Conservation (phyloP, 2,888 invertebrate species). For the Archips xylosteana region DNA sequence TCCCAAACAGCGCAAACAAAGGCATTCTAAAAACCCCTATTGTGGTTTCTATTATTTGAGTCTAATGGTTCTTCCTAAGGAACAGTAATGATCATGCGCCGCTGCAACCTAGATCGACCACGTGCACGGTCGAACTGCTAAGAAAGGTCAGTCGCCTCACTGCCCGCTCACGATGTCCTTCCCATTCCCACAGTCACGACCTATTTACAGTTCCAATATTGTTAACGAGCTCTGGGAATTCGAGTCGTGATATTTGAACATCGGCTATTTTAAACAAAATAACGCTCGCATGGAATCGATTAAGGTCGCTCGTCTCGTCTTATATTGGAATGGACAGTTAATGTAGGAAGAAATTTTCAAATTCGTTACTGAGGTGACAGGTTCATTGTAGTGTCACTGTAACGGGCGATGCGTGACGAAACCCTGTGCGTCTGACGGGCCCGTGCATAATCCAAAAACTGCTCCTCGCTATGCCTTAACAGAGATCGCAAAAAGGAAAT, state of each 20-base stretch:
- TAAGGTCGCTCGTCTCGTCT: conserved; percentile 52
- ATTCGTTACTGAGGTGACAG: conserved; percentile 59
- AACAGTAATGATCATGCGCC: conserved; percentile 37
- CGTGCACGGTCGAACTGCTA: conserved; percentile 65
- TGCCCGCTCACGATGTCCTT: conserved; percentile 76
- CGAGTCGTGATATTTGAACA: conserved; percentile 51
- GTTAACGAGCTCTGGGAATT: conserved; percentile 57
- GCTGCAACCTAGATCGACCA: conserved; percentile 62
- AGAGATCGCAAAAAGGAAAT: conserved; percentile 62
- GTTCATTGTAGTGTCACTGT: conserved; percentile 53
- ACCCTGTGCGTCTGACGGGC: conserved; percentile 44
- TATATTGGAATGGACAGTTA: conserved; percentile 28
- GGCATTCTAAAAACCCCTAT: conserved; percentile 10
- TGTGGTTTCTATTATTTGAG: conserved; percentile 24
- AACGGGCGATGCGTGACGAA: conserved; percentile 61
- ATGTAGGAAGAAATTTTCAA: conserved; percentile 50
- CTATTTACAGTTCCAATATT: conserved; percentile 76
- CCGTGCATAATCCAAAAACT: conserved; percentile 70
- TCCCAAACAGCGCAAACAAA: conserved; percentile 23
- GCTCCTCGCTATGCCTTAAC: conserved; percentile 46
- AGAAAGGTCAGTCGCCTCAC: conserved; percentile 76
- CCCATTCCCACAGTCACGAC: conserved; percentile 73
- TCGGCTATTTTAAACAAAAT: conserved; percentile 49
- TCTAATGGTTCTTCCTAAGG: conserved; percentile 46
- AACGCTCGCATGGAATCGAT: conserved; percentile 58